A percentile compares a stretch with the other conserved stretches of the same genome.
Evolutionary conservation across 2,888 invertebrate genomes (phyloP).

Genomic region (Prionchulus punctatus): DNA sequence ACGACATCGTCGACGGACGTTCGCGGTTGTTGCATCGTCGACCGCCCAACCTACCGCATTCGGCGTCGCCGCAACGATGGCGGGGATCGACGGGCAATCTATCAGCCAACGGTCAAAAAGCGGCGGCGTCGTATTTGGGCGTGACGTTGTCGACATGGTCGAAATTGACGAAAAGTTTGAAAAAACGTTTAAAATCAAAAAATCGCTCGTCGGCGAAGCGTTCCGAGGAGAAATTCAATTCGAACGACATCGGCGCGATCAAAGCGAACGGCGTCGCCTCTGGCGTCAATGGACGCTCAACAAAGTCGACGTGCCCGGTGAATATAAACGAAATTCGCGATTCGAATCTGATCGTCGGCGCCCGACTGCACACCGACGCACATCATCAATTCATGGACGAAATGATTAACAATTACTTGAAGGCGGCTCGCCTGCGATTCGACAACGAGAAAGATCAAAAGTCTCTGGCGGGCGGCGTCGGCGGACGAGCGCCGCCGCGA

Average conservation of each 20-base stretch:
- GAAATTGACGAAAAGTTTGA: neutral
- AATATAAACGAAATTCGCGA: conserved; percentile 16
- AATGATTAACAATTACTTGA: conserved; percentile 20
- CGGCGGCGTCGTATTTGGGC: neutral
- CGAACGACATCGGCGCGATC: no score
- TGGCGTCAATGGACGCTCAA: no score
- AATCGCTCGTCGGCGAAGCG: neutral
- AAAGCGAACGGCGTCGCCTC: no score
- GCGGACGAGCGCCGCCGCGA: conserved; percentile 7
- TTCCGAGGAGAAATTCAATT: no score
- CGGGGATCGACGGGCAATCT: no score
- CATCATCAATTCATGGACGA: conserved; percentile 16
- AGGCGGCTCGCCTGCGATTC: conserved; percentile 20
- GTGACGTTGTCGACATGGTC: neutral
- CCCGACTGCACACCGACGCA: conserved; percentile 19
- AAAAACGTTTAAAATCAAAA: neutral
- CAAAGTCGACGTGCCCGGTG: no score
- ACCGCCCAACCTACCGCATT: no score
- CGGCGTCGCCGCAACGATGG: no score
- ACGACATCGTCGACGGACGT: no score
- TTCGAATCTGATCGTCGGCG: conserved; percentile 21
- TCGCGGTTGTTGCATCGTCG: no score
- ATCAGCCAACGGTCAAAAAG: no score
- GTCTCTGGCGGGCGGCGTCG: neutral
- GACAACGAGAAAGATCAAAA: conserved; percentile 1